These are phyloP conservation scores for Scolopax rusticola DNA, from an alignment of 2,797 vertebrate species.

Conservation along the genomic window DNA sequence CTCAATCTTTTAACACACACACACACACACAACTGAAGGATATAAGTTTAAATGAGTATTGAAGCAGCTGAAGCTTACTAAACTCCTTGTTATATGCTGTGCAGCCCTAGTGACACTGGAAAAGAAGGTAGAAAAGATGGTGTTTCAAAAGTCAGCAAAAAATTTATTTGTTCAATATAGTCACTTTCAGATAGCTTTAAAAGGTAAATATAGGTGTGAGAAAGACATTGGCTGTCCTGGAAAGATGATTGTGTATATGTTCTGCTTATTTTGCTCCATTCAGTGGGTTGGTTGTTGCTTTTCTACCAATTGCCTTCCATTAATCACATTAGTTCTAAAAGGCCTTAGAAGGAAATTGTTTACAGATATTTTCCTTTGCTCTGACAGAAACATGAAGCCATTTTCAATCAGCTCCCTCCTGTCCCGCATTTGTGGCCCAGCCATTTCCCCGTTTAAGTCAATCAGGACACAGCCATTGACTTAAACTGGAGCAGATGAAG, in stretches of 20 bases:
- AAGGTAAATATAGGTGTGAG: neutral
- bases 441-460: constrained; percentile 36
- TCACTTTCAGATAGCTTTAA: neutral
- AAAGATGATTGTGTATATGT: neutral
- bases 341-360: constrained; percentile 61
- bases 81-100: neutral
- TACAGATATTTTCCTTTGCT: constrained; percentile 66
- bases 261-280: constrained; percentile 7
- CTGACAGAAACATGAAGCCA: constrained; percentile 60
- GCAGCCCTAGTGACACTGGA: neutral
- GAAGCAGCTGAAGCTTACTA: neutral
- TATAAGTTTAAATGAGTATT: neutral
- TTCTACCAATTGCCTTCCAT: constrained; percentile 62
- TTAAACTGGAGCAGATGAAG: constrained; percentile 66
- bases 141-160: neutral
- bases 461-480: neutral
- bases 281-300: neutral
- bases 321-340: constrained; percentile 45
- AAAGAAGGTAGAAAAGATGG: neutral
- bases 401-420: constrained; percentile 53
- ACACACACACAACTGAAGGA: neutral
- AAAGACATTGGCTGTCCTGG: neutral
- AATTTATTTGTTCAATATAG: neutral
- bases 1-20: neutral
- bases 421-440: constrained; percentile 18